These are phyloP conservation scores for Tursiops truncatus DNA, from an alignment of 2,113 vertebrate species.

Conservation along the genomic window DNA sequence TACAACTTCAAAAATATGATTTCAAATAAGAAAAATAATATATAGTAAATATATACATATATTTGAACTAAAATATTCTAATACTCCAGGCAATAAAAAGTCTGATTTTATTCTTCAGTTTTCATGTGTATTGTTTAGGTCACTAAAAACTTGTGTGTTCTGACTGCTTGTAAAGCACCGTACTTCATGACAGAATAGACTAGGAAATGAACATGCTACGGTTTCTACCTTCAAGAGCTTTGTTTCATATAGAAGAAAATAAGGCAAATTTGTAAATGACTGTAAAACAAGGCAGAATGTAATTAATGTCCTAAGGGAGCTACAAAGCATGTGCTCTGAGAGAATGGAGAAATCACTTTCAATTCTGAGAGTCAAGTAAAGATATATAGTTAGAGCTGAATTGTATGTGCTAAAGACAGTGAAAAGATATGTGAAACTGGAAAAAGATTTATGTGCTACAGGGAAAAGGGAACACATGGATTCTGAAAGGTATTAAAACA, in stretches of 20 bases:
- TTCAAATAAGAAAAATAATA: not conserved
- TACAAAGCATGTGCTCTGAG: not conserved
- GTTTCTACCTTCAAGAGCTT: not conserved
- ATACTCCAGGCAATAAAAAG: not conserved
- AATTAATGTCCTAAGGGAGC: not conserved
- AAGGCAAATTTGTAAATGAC: not conserved
- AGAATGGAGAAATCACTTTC: slow-evolving; percentile 14
- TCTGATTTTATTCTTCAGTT: not conserved
- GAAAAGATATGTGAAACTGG: not conserved
- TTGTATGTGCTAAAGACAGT: not conserved
- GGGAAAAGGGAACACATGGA: not conserved
- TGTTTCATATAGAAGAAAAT: not conserved
- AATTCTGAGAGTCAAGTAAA: not conserved
- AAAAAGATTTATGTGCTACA: not conserved
- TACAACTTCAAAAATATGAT: not conserved
- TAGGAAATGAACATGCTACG: not conserved
- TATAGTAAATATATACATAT: not conserved
- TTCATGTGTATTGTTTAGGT: not conserved
- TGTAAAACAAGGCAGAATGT: not conserved
- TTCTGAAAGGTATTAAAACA: not conserved
- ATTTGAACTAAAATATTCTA: not conserved
- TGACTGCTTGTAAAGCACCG: not conserved
- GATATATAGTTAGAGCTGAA: not conserved
- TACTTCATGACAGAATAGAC: not conserved
- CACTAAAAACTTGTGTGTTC: not conserved